These are phyloP conservation scores for Pseudorectes ferrugineus DNA, from an alignment of 2,113 vertebrate genomes.

Conservation along the genomic window DNA sequence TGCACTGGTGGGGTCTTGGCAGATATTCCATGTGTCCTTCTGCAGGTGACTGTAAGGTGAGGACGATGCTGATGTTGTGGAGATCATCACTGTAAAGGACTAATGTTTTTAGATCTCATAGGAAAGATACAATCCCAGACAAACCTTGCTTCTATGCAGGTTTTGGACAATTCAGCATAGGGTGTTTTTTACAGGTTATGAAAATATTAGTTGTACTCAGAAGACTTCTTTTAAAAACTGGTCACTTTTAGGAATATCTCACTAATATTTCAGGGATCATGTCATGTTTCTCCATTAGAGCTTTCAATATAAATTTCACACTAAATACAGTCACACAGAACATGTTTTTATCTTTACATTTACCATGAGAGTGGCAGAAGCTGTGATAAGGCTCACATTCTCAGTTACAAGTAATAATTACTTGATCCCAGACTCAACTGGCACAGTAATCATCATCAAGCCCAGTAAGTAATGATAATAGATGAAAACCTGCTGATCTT, in stretches of 20 bases:
- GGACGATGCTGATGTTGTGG: neutral
- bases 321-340: neutral
- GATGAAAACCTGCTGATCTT: slow-evolving; percentile 45
- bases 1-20: neutral
- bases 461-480: slow-evolving; percentile 50
- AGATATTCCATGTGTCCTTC: neutral
- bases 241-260: neutral
- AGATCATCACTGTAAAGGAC: neutral
- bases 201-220: neutral
- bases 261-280: neutral
- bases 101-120: neutral
- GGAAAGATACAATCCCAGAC: neutral
- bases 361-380: neutral
- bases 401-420: slow-evolving; percentile 28
- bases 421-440: neutral
- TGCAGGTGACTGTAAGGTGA: neutral
- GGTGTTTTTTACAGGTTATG: neutral
- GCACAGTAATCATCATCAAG: slow-evolving; percentile 30
- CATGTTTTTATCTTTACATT: neutral
- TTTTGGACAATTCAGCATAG: neutral
- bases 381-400: neutral
- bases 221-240: neutral
- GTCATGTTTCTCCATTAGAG: neutral
- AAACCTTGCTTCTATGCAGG: neutral
- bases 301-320: neutral